Percentiles rank a stretch among this genome's conserved stretches.
phyloP scores from a whole-genome alignment of 2,888 invertebrate species.

The Alitta virens region DNA sequence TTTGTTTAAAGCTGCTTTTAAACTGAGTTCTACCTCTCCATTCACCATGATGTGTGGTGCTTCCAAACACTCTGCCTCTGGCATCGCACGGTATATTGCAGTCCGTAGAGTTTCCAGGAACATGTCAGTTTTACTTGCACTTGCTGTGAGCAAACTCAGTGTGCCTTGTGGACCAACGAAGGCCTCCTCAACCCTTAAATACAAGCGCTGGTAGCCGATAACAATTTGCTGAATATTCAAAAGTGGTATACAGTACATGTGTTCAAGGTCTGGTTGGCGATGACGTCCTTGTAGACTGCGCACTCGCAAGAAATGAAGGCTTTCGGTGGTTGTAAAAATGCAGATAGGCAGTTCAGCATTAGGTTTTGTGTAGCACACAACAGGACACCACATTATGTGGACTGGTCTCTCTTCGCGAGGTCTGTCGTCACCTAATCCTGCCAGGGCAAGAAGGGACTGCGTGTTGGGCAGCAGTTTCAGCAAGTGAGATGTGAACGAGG shows the following conservation, averaged over 20 bases:
- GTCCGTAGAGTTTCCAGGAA: constrained; percentile 40
- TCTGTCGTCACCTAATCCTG: constrained; percentile 12
- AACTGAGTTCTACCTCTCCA: constrained; percentile 13
- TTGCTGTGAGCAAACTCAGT: constrained; percentile 41
- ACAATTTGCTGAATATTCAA: constrained; percentile 48
- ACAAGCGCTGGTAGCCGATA: constrained; percentile 44
- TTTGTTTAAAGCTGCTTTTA: constrained; percentile 19
- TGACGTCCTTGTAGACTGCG: constrained; percentile 25
- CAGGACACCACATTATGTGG: constrained; percentile 48
- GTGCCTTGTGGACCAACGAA: constrained; percentile 48
- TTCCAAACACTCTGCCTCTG: constrained; percentile 27
- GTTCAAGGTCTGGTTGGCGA: constrained; percentile 36
- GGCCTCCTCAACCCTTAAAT: constrained; percentile 48
- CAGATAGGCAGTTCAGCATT: constrained; percentile 38
- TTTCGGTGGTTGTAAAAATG: constrained; percentile 29
- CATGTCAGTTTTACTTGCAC: constrained; percentile 36
- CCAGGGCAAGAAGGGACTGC: neutral
- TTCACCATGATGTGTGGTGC: constrained; percentile 29
- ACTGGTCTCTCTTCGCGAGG: constrained; percentile 30
- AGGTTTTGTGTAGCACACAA: constrained; percentile 32
- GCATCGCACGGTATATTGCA: constrained; percentile 24
- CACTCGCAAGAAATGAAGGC: constrained; percentile 29
- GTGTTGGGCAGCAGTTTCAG: constrained; percentile 22
- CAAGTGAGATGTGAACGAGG: constrained; percentile 20
- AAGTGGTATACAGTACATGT: constrained; percentile 45